Percentiles rank a stretch among this genome's conserved stretches.
Conservation (phyloP, 2,113 vertebrate species). For the Trogon surrucura region DNA sequence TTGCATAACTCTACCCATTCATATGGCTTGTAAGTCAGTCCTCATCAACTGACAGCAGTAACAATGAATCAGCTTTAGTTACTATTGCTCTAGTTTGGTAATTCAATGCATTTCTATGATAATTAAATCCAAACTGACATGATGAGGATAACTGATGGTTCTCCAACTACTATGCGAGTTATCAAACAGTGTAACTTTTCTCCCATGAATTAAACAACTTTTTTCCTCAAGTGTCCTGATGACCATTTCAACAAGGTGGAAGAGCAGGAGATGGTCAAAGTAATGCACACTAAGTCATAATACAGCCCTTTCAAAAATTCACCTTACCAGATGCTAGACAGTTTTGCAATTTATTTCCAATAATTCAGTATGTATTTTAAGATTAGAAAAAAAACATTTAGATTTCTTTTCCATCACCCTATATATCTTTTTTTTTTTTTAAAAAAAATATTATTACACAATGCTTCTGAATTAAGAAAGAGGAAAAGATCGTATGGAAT, state of each 20-base stretch:
- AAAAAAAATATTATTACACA: slow-evolving; percentile 1
- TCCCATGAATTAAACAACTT: slow-evolving; percentile 47
- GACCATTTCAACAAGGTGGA: slow-evolving; percentile 31
- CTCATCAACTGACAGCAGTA: slow-evolving; percentile 72
- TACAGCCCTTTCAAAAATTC: slow-evolving; percentile 13
- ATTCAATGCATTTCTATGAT: slow-evolving; percentile 74
- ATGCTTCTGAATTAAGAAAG: slow-evolving; percentile 45
- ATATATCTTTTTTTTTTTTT: too few relatives aligned
- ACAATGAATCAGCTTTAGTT: slow-evolving; percentile 77
- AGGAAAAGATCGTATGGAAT: slow-evolving; percentile 13
- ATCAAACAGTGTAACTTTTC: slow-evolving; percentile 59
- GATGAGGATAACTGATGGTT: slow-evolving; percentile 73
- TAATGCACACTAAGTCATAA: not conserved
- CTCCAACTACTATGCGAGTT: slow-evolving; percentile 8
- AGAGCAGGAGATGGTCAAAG: not conserved
- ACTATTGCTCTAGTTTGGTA: slow-evolving; percentile 70
- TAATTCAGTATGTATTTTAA: slow-evolving; percentile 13
- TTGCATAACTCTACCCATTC: slow-evolving; percentile 67
- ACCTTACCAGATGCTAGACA: not conserved
- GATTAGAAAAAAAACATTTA: not conserved
- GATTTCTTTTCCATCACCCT: not conserved
- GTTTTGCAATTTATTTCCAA: slow-evolving; percentile 2
- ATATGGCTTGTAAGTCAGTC: slow-evolving; percentile 63
- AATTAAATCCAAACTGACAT: slow-evolving; percentile 75
- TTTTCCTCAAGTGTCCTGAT: not conserved